Evolutionary conservation across 2,797 vertebrate species (phyloP).

Genomic region (Garrulus glandarius): DNA sequence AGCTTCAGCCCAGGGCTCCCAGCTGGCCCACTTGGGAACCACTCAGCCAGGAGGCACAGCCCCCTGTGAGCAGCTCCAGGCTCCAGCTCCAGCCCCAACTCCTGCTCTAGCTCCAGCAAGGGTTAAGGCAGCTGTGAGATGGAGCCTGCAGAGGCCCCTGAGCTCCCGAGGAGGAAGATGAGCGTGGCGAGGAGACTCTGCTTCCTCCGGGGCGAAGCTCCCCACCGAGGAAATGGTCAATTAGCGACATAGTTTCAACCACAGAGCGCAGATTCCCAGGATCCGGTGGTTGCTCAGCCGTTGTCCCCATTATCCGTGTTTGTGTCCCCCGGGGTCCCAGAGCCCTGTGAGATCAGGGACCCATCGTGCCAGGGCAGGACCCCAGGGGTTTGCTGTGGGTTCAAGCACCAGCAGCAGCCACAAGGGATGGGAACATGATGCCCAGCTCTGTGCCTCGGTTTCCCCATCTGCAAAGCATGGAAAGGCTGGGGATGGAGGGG

Average conservation of each 20-base stretch:
- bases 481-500: not conserved
- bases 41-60: rapidly evolving
- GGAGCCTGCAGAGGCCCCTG: not conserved
- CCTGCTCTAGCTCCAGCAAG: not conserved
- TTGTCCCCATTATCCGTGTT: not conserved
- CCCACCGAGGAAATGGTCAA: conserved; percentile 20
- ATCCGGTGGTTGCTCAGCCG: not conserved
- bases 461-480: not conserved
- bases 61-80: not conserved
- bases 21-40: rapidly evolving
- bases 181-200: not conserved
- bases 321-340: not conserved
- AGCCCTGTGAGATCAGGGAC: not conserved
- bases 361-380: not conserved
- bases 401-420: not conserved
- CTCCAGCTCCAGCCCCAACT: not conserved
- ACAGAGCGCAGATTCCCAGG: conserved; percentile 8
- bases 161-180: conserved; percentile 23
- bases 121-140: conserved; percentile 17
- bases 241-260: conserved; percentile 18
- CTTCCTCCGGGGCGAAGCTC: not conserved
- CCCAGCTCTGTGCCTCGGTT: not conserved
- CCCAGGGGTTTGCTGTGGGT: not conserved
- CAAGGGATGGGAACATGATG: not conserved
- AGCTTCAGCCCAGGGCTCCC: not conserved